A percentile compares a stretch with the other conserved stretches of the same genome.
Evolutionary conservation across 2,113 vertebrate species (phyloP).

Genomic region (Tyrannus savana): DNA sequence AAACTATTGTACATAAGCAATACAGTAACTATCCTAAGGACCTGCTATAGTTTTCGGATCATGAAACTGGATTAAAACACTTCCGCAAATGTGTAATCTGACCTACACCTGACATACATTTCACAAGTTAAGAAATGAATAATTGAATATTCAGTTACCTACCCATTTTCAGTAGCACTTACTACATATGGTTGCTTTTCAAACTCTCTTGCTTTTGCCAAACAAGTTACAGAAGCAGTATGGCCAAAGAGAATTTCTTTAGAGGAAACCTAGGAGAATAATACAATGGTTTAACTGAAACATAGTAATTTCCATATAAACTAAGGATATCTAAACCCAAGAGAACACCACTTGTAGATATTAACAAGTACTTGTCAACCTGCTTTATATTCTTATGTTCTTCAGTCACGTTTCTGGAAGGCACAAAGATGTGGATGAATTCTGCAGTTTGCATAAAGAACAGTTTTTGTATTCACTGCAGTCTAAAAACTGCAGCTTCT

Average conservation of each 20-base stretch:
- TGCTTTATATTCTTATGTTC: background rate
- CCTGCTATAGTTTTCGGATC: background rate
- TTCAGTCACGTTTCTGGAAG: background rate
- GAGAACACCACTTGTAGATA: background rate
- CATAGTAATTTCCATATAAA: background rate
- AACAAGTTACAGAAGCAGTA: constrained; percentile 76
- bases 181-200: constrained; percentile 81
- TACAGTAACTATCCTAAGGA: background rate
- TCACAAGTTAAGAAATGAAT: background rate
- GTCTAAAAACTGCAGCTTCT: background rate
- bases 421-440: background rate
- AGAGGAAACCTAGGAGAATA: constrained; percentile 74
- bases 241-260: constrained; percentile 82
- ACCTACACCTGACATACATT: background rate
- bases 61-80: background rate
- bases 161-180: constrained; percentile 83
- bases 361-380: background rate
- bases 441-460: background rate
- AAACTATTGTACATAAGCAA: background rate
- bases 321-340: background rate
- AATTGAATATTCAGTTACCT: constrained; percentile 44
- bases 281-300: background rate
- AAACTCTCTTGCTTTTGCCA: constrained; percentile 82
- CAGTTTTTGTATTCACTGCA: background rate
- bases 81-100: background rate